Evolutionary conservation across 2,888 invertebrate genomes (phyloP), one percentile per base, ranked within the genome.

Genomic region (Phalera bucephala): DNA sequence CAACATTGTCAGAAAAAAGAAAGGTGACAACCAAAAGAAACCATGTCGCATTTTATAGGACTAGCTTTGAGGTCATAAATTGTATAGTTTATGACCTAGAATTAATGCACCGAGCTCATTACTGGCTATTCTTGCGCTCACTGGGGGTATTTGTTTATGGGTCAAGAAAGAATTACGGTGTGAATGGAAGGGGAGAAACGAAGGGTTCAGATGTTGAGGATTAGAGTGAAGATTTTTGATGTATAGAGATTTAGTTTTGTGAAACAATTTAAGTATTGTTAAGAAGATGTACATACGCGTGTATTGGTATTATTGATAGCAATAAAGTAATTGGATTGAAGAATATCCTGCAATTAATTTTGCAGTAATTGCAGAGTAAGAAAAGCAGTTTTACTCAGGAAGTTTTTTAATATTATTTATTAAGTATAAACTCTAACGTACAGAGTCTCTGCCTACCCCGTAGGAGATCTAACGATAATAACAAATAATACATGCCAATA

Each of bases 111-210:
- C 62, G 63, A 66, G 68, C 82, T 89, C 89, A 89, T 89, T 89
- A 89, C 80, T 56, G 79, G 72, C 77, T 78, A 88, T 89, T 88
- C 88, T 88, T 83, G 53, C 50, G 66, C 31, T 41, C 59, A 40
- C 45, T 43, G 57, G 65, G 73, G 77, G 75, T 76, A 72, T 76
- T 76, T 81, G 79, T 79, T 82, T 80, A 76, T 81, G 84, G 88
- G 87, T 87, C 88, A 88, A 86, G 82, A 67, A 80, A 86, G 80
- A 85, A 70, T 80, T 80, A 85, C 72, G 75, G 81, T 86, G 87
- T 72, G 85, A 86, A 59, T 47, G 14, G 32, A 77, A 69, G 60
- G 68, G 72, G 63, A 64, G 54, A 63, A 50, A 38, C 49, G 47
- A 70, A 67, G 65, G 73, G 69, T 50, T 30, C 19, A 20, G 10